Base-by-base conservation (phyloP, 37 sponge, comb jelly and placozoan species). In the Hexactinellida sp. region DNA sequence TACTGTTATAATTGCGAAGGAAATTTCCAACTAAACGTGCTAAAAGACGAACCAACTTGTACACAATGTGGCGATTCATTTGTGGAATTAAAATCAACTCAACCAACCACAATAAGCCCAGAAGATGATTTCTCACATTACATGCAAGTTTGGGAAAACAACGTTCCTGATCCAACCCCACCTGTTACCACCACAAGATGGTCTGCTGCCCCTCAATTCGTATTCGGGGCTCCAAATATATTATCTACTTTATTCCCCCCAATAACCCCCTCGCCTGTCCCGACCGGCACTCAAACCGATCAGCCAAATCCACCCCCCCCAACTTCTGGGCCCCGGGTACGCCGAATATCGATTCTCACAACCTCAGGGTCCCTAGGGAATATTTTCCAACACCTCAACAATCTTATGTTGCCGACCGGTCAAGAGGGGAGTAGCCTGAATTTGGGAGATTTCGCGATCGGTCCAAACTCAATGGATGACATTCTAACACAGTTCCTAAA, bases 401-500 rank as follows among this genome's bases (percentile, higher is more conserved):
- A 10, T 10, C 52, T 47, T 16, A 28, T 63, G 32, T 23, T 28
- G 3, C 52, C 52, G 9, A n/a, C n/a, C n/a, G n/a, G n/a, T n/a
- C n/a, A n/a, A n/a, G n/a, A n/a, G n/a, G 13, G 16, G 16, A 47
- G 16, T 47, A 9, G 9, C 52, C 52, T 16, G 16, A 84, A 88
- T 41, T 92, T 93, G 37, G 84, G 90, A 0, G 92, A 95, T 89
- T 95, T 91, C 87, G 96, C 92, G 5, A 91, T 92, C 92, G 96
- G 96, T 0, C 90, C 92, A 0, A 38, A 84, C 30, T 92, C 94
- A 1, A 86, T 96, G 88, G 96, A 96, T 54, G 86, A 92, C 85
- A 92, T 96, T 51, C 93, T 96, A 47, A 82, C 90, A 0, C 88
- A 90, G 71, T 54, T 96, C 76, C 86, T 92, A 39, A 88, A 86